phyloP scores from a whole-genome alignment of 2,888 invertebrate species.

The Melipona beecheii region DNA sequence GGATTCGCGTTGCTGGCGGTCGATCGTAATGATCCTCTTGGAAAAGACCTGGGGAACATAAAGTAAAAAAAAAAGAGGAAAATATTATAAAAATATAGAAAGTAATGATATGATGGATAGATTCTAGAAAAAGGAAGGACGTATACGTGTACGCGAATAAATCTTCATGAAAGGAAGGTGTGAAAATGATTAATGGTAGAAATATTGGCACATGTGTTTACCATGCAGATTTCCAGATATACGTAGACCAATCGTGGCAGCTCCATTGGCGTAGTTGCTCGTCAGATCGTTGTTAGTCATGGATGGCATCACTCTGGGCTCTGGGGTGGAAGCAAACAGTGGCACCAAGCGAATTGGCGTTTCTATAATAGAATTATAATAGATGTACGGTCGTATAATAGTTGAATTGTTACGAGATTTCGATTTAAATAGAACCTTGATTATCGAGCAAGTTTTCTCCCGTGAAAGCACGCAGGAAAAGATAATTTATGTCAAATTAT shows the following conservation, averaged over 20 bases:
- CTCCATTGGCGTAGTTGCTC: constrained; percentile 78
- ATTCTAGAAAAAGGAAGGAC: background rate
- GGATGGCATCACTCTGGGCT: constrained; percentile 66
- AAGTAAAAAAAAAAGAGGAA: background rate
- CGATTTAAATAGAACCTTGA: background rate
- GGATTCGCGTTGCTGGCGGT: constrained; percentile 75
- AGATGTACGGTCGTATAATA: background rate
- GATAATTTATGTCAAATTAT: too few species aligned
- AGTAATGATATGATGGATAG: background rate
- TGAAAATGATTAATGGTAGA: background rate
- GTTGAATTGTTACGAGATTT: background rate
- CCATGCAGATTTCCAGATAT: constrained; percentile 78
- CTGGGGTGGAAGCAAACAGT: constrained; percentile 59
- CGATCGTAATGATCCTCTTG: constrained; percentile 87
- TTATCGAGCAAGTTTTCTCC: background rate
- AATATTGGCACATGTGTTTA: constrained; percentile 42
- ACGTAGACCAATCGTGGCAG: constrained; percentile 78
- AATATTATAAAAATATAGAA: background rate
- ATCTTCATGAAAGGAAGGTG: background rate
- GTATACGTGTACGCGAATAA: too few species aligned
- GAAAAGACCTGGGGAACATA: constrained; percentile 83
- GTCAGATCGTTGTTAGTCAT: constrained; percentile 67
- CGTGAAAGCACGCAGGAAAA: background rate
- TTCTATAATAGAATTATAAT: constrained; percentile 62
- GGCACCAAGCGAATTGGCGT: constrained; percentile 70